Conservation (phyloP, 2,888 invertebrate species). For the Rosalia funebris region DNA sequence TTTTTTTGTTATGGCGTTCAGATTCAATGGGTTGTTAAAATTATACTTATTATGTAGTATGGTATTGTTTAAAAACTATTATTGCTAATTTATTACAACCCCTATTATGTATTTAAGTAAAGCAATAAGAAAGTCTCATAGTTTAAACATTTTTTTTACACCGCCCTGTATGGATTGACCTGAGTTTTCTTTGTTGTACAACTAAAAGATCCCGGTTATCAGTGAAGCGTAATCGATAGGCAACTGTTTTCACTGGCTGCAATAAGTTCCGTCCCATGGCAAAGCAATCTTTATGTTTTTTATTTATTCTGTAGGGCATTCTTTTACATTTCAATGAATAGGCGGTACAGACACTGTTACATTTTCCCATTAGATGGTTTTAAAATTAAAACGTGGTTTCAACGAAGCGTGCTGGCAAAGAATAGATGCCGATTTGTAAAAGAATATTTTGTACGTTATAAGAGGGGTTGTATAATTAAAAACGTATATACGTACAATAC, state of each 20-base stretch:
- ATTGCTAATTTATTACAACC: neutral
- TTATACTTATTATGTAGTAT: no score
- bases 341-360: conserved; percentile 41
- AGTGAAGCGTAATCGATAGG: conserved; percentile 37
- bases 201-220: conserved; percentile 29
- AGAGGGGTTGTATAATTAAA: conserved; percentile 40
- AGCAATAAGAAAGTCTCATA: no score
- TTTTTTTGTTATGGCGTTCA: no score
- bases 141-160: neutral
- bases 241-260: conserved; percentile 39
- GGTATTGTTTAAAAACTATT: no score
- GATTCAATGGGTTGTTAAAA: no score
- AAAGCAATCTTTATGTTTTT: conserved; percentile 39
- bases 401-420: conserved; percentile 39
- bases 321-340: conserved; percentile 41
- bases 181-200: conserved; percentile 20
- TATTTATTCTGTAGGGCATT: conserved; percentile 41
- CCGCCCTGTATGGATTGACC: neutral
- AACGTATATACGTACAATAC: conserved; percentile 33
- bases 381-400: conserved; percentile 42
- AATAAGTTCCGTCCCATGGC: conserved; percentile 35
- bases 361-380: conserved; percentile 40
- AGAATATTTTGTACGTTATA: conserved; percentile 31
- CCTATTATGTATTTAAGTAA: no score
- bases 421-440: conserved; percentile 37